Conservation (phyloP, 2,113 vertebrate species). For the Peromyscus polionotus region DNA sequence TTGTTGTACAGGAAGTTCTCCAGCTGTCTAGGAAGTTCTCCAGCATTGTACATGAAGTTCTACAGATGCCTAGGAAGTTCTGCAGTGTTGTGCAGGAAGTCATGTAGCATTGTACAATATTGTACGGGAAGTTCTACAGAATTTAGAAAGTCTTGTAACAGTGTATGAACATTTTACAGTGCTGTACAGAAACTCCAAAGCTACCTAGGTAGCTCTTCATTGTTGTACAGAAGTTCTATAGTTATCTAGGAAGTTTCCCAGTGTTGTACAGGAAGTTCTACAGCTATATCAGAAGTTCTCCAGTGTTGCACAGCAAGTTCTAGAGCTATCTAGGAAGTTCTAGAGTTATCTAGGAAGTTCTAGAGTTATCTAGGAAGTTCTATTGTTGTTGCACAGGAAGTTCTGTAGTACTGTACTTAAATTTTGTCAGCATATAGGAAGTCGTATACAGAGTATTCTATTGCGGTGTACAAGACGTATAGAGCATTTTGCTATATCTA, state of each 20-base stretch:
- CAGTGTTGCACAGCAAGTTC: not conserved
- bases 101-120: no score
- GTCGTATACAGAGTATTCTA: no score
- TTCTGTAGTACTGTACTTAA: not conserved
- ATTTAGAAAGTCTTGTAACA: not conserved
- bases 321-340: not conserved
- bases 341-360: not conserved
- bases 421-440: not conserved
- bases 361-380: not conserved
- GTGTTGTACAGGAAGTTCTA: not conserved
- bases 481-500: not conserved
- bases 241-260: not conserved
- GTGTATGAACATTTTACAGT: not conserved
- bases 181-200: not conserved
- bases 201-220: not conserved
- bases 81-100: no score
- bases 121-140: not conserved
- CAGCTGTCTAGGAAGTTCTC: not conserved
- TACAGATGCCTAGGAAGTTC: not conserved
- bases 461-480: no score
- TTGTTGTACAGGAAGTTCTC: not conserved
- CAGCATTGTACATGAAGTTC: not conserved
- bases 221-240: not conserved
- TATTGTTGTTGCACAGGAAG: not conserved
- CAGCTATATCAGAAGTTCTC: not conserved